phyloP scores from a whole-genome alignment of 2,888 invertebrate species.

The Phlogophora meticulosa region DNA sequence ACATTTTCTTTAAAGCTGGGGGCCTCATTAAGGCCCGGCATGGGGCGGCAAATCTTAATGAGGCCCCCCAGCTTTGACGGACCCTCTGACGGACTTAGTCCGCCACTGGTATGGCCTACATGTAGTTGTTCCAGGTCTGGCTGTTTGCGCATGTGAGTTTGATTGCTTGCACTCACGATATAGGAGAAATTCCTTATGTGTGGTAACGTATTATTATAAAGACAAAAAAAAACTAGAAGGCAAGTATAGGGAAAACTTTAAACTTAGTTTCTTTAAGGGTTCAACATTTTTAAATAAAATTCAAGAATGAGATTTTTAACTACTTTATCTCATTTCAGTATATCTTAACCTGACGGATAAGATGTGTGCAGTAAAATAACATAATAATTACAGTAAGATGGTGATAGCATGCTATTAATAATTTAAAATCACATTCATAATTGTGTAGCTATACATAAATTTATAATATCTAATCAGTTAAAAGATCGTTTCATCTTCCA shows the following conservation, averaged over 20 bases:
- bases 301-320: constrained; percentile 26
- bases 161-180: no score
- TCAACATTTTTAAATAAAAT: constrained; percentile 36
- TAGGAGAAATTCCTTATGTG: no score
- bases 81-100: no score
- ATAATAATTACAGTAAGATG: constrained; percentile 43
- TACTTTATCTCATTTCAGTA: constrained; percentile 49
- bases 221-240: no score
- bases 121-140: no score
- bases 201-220: no score
- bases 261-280: background rate
- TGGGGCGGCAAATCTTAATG: no score
- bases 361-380: constrained; percentile 43
- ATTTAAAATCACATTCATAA: constrained; percentile 49
- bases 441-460: constrained; percentile 37
- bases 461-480: constrained; percentile 46
- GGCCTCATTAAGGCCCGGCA: no score
- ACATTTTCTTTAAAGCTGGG: no score
- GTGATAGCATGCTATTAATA: constrained; percentile 36
- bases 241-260: background rate
- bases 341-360: constrained; percentile 42
- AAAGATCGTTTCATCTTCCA: constrained; percentile 43
- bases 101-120: no score
- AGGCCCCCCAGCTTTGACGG: no score
- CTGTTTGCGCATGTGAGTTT: no score